Base-by-base conservation (phyloP, 2,797 vertebrate genomes). In the Xenopus petersii region DNA sequence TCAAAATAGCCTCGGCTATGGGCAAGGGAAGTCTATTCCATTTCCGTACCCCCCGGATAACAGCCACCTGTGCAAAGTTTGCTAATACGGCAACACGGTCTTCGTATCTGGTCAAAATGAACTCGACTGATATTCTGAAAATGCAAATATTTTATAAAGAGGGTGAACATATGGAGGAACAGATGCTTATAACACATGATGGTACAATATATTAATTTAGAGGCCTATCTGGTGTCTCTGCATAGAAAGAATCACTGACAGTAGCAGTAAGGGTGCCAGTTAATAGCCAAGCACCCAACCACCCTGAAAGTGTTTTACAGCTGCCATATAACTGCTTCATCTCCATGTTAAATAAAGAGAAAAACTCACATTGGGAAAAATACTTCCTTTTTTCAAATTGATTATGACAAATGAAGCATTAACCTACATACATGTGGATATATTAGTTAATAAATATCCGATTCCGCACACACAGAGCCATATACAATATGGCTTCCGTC, bases 61-160 rank as follows among this genome's bases (percentile, higher is more conserved):
- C 26, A 21, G 46, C 71, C 76, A 79, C 76, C 76, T 79, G 76
- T 79, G 49, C 76, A 61, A 74, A 70, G 59, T 73, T 74, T 79
- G 64, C 55, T 55, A 51, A 74, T 26, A 58, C 4, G 71, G 67
- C 12, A 6, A 60, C 64, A 60, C 33, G 10, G 10, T 71, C 15
- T 61, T 12, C 46, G 55, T 79, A 79, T 79, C 71, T 54, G 66
- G 33, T 42, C 71, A 71, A 79, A 64, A 79, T 79, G 64, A 79
- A 79, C 26, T 30, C 62, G 42, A 74, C 60, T 66, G 71, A 79
- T 74, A 61, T 79, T 79, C 74, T 70, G 36, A 70, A 66, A 79
- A 79, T 74, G 76, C 71, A 79, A 79, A 79, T 79, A 79, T 79
- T 79, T 78, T 78, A 69, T 64, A 78, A 73, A 69, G 75, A 67